These are phyloP conservation scores for Halyomorpha halys DNA, from an alignment of 1,140 invertebrate species.

Conservation along the genomic window DNA sequence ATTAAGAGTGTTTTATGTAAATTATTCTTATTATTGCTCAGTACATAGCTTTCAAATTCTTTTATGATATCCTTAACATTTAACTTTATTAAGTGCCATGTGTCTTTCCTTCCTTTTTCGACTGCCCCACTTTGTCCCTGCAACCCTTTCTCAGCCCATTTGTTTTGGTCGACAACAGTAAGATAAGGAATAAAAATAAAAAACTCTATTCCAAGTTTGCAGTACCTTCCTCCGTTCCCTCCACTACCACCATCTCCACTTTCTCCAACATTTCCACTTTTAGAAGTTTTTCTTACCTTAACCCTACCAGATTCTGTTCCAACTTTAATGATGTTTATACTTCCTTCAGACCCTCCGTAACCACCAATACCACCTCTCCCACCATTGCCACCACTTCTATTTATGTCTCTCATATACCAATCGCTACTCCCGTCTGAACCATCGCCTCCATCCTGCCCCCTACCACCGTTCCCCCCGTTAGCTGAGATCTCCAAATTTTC, in stretches of 20 bases:
- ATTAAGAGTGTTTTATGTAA: no score
- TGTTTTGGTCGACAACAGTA: no score
- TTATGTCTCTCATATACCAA: neutral
- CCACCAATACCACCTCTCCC: slow-evolving; percentile 5
- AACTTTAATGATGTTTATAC: neutral
- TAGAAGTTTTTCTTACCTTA: neutral
- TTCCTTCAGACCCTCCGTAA: neutral
- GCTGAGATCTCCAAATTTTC: neutral
- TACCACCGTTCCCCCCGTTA: neutral
- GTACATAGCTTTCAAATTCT: no score
- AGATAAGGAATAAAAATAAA: no score
- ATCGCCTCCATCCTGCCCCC: neutral
- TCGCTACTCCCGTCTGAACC: neutral
- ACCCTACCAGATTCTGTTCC: neutral
- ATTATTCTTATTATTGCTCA: no score
- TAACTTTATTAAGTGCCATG: no score
- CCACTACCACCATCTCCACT: neutral
- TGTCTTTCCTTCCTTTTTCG: no score
- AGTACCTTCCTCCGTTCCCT: neutral
- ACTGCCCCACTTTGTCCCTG: no score
- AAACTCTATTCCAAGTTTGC: no score
- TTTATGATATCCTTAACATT: no score
- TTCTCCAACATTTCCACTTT: neutral
- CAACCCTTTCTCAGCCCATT: no score
- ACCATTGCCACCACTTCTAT: no score